Conservation (phyloP, 2,888 invertebrate genomes). For the Drymonia ruficornis region DNA sequence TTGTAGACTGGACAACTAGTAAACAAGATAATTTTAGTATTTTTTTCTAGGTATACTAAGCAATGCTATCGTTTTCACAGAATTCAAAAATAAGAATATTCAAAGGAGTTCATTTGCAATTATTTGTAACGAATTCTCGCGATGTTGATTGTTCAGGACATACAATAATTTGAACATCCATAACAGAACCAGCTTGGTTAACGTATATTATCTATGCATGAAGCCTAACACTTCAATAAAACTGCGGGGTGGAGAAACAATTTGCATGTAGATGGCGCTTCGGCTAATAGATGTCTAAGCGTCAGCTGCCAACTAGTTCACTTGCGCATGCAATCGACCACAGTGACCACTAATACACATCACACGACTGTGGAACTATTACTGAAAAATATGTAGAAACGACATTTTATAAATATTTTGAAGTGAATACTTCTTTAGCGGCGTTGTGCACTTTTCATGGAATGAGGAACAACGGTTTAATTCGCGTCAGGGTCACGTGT, state of each 20-base stretch:
- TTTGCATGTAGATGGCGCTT: constrained; percentile 72
- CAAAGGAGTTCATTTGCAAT: too few species aligned
- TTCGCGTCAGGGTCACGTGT: too few species aligned
- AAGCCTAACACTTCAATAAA: constrained; percentile 59
- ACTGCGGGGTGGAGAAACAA: constrained; percentile 47
- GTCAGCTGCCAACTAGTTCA: constrained; percentile 75
- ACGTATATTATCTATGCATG: constrained; percentile 22
- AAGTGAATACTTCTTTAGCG: not conserved
- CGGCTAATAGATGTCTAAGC: constrained; percentile 62
- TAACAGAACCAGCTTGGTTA: not conserved
- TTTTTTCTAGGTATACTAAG: not conserved
- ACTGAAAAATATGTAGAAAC: constrained; percentile 45
- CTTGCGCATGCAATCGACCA: constrained; percentile 67
- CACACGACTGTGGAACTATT: constrained; percentile 43
- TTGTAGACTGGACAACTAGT: not conserved
- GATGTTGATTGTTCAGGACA: too few species aligned
- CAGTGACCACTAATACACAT: constrained; percentile 67
- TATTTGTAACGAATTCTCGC: too few species aligned
- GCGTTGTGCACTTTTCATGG: too few species aligned
- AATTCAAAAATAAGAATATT: too few species aligned
- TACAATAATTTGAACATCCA: too few species aligned
- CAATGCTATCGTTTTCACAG: too few species aligned
- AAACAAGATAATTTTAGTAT: not conserved
- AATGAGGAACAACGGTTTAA: too few species aligned
- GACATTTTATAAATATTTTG: constrained; percentile 2